Percentiles rank a stretch among this genome's conserved stretches.
These are phyloP conservation scores for Coronaproctus castanopsis DNA, from an alignment of 2,888 invertebrate species.

Conservation along the genomic window DNA sequence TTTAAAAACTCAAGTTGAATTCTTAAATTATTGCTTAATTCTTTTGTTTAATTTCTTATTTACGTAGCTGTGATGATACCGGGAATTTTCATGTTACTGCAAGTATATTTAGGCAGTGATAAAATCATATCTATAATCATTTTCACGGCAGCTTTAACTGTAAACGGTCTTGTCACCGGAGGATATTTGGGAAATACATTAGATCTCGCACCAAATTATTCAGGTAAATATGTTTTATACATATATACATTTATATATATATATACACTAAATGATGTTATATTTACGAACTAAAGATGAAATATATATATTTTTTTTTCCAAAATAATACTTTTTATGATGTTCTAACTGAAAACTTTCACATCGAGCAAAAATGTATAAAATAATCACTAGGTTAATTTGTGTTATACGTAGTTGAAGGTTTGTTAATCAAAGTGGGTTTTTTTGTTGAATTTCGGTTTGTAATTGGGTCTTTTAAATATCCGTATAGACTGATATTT, in stretches of 20 bases:
- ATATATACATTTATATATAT: too few species aligned
- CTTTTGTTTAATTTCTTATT: too few species aligned
- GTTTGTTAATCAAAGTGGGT: too few species aligned
- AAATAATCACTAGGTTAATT: too few species aligned
- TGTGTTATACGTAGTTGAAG: too few species aligned
- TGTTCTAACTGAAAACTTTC: not conserved
- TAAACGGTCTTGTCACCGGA: conserved; percentile 68
- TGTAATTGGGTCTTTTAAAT: too few species aligned
- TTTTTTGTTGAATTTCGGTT: too few species aligned
- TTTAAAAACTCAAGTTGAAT: too few species aligned
- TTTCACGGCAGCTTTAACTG: conserved; percentile 56
- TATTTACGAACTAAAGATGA: not conserved
- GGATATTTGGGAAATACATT: conserved; percentile 69
- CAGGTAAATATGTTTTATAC: conserved; percentile 26
- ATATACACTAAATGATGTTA: too few species aligned
- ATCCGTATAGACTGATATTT: too few species aligned
- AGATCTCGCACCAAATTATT: conserved; percentile 74
- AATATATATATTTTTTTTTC: not conserved
- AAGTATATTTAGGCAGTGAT: conserved; percentile 49
- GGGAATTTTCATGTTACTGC: conserved; percentile 49
- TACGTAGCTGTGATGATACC: conserved; percentile 38
- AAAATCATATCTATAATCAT: conserved; percentile 51
- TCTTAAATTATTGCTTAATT: too few species aligned
- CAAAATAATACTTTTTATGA: too few species aligned
- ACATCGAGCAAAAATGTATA: not conserved